Conservation (phyloP, 2,888 invertebrate species). For the Drosophila vallismaia region DNA sequence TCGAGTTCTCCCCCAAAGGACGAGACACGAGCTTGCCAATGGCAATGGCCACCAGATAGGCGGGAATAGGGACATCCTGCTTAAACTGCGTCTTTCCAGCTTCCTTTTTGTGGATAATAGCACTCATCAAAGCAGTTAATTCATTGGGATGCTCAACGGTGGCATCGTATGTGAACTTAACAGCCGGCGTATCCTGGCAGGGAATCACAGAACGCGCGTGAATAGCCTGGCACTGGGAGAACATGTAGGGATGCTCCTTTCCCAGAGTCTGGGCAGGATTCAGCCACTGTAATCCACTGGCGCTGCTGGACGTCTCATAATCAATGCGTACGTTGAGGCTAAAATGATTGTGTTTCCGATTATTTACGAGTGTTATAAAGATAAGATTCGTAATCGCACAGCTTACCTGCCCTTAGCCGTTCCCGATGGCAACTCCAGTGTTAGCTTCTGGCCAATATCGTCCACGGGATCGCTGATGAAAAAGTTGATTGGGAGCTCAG, state of each 20-base stretch:
- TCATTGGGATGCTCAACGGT: conserved; percentile 89
- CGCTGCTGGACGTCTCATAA: conserved; percentile 91
- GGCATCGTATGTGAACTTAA: conserved; percentile 94
- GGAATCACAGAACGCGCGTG: conserved; percentile 95
- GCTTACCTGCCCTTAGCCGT: conserved; percentile 85
- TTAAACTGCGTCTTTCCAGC: conserved; percentile 86
- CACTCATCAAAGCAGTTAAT: conserved; percentile 95
- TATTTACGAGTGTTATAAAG: conserved; percentile 58
- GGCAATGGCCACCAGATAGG: conserved; percentile 95
- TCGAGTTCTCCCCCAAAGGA: conserved; percentile 90
- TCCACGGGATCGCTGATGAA: conserved; percentile 86
- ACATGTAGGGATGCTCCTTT: conserved; percentile 92
- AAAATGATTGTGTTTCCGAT: conserved; percentile 29
- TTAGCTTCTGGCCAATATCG: conserved; percentile 91
- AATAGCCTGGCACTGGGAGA: conserved; percentile 94
- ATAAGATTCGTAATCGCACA: conserved; percentile 54
- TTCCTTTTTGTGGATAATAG: conserved; percentile 85
- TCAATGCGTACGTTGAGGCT: conserved; percentile 85
- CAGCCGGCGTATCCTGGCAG: conserved; percentile 96
- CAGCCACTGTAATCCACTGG: conserved; percentile 95
- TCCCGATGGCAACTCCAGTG: conserved; percentile 87
- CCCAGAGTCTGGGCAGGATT: conserved; percentile 94
- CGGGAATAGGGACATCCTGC: conserved; percentile 93
- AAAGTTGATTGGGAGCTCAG: conserved; percentile 85
- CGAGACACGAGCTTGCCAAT: conserved; percentile 92